Conservation (phyloP, 2,113 vertebrate genomes). For the Takifugu bimaculatus region DNA sequence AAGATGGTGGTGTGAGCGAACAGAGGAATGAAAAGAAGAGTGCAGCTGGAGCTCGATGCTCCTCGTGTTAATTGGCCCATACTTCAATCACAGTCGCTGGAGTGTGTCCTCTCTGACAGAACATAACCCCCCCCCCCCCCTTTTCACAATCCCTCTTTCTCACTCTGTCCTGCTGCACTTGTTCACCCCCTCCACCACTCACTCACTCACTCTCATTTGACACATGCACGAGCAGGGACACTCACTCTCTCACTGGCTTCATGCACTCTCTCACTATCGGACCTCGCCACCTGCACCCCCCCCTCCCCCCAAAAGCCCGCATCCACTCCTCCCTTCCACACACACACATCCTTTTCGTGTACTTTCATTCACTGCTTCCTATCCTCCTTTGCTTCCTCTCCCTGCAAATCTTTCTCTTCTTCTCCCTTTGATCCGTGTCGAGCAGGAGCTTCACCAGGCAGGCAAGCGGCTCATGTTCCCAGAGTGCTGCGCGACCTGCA, state of each 20-base stretch:
- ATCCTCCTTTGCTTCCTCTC: slow-evolving; percentile 34
- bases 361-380: slow-evolving; percentile 50
- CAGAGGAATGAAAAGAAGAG: slow-evolving; percentile 64
- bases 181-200: slow-evolving; percentile 44
- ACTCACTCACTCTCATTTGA: slow-evolving; percentile 22
- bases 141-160: slow-evolving; percentile 16
- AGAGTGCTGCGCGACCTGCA: slow-evolving; percentile 55
- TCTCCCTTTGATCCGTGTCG: slow-evolving; percentile 57
- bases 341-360: slow-evolving; percentile 21
- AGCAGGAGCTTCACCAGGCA: slow-evolving; percentile 45
- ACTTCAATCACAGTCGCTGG: slow-evolving; percentile 71
- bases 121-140: slow-evolving; percentile 57
- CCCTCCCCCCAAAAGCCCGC: slow-evolving; percentile 13
- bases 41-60: slow-evolving; percentile 73
- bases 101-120: slow-evolving; percentile 72
- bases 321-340: slow-evolving; percentile 25
- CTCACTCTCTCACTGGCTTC: slow-evolving; percentile 8
- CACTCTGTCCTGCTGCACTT: slow-evolving; percentile 51
- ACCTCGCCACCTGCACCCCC: neutral
- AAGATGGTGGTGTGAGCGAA: slow-evolving; percentile 51
- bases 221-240: slow-evolving; percentile 4
- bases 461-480: slow-evolving; percentile 38
- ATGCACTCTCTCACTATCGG: slow-evolving; percentile 18
- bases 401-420: slow-evolving; percentile 22
- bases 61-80: slow-evolving; percentile 71